These are phyloP conservation scores for Drosophila percnosoma DNA, from an alignment of 2,888 invertebrate species.

Conservation along the genomic window DNA sequence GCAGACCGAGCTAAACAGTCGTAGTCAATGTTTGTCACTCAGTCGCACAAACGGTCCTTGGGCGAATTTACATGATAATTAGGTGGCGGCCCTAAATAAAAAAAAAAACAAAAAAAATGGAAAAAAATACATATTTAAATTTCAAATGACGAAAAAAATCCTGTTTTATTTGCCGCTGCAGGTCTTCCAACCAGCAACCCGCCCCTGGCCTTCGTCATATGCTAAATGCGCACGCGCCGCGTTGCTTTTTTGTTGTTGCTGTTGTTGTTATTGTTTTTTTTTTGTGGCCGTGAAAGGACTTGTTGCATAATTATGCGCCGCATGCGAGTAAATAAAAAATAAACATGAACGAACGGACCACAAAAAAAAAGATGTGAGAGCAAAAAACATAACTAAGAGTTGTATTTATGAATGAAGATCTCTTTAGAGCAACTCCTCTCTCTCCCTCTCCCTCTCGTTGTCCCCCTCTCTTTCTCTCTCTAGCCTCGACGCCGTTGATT, in stretches of 20 bases:
- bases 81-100: constrained; percentile 59
- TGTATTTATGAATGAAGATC: constrained; percentile 80
- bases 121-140: constrained; percentile 68
- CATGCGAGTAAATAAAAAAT: constrained; percentile 62
- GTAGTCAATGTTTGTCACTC: constrained; percentile 50
- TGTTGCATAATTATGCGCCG: constrained; percentile 80
- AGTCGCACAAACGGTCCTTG: constrained; percentile 50
- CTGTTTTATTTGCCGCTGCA: constrained; percentile 61
- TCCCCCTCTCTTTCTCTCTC: constrained; percentile 5
- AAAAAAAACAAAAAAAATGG: constrained; percentile 22
- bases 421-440: constrained; percentile 17
- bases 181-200: constrained; percentile 8
- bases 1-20: constrained; percentile 51
- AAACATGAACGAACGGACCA: constrained; percentile 21
- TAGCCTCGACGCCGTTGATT: constrained; percentile 63
- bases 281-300: constrained; percentile 71
- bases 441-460: constrained; percentile 5
- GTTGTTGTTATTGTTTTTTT: constrained; percentile 15
- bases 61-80: constrained; percentile 78
- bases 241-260: constrained; percentile 29
- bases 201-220: constrained; percentile 50
- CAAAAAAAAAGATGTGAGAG: constrained; percentile 20
- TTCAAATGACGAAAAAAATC: constrained; percentile 77
- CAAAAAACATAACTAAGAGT: constrained; percentile 61
- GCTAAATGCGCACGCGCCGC: constrained; percentile 83